phyloP scores from a whole-genome alignment of 2,797 vertebrate species.

The Gallinago stenura region DNA sequence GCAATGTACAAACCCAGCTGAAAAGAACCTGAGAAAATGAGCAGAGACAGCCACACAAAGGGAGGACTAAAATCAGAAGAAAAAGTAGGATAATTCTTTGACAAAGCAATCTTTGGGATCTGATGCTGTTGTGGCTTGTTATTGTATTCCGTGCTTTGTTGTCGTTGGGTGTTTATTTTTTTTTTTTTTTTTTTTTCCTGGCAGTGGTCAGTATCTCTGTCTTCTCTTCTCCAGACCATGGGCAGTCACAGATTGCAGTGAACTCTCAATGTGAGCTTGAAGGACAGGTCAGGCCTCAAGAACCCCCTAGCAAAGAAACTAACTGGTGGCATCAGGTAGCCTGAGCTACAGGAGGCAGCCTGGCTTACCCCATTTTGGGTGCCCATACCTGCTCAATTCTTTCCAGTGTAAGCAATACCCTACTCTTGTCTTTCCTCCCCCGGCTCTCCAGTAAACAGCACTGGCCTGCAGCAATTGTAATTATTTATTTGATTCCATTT shows the following conservation, averaged over 20 bases:
- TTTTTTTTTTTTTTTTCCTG: not conserved
- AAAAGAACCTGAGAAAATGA: slow-evolving; percentile 63
- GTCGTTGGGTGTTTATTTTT: not conserved
- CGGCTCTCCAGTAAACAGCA: slow-evolving; percentile 42
- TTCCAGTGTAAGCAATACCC: slow-evolving; percentile 19
- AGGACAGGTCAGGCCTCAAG: not conserved
- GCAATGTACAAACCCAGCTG: not conserved
- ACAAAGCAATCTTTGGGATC: not conserved
- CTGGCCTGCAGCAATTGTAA: slow-evolving; percentile 39
- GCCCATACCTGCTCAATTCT: slow-evolving; percentile 19
- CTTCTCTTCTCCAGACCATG: not conserved
- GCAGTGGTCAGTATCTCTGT: not conserved
- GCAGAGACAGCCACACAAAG: slow-evolving; percentile 29
- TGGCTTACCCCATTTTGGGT: not conserved
- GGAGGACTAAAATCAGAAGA: not conserved
- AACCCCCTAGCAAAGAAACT: slow-evolving; percentile 25
- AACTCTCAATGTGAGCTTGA: not conserved
- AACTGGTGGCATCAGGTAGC: not conserved
- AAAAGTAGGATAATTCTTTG: not conserved
- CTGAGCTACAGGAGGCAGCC: not conserved
- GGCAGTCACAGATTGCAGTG: not conserved
- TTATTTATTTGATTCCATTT: slow-evolving; percentile 59
- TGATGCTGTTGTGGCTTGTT: not conserved
- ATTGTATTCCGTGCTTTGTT: not conserved
- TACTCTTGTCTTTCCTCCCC: not conserved